A percentile compares a stretch with the other conserved stretches of the same genome.
phyloP scores from a whole-genome alignment of 2,888 invertebrate species.

The Sinodicranocentrus sp. region DNA sequence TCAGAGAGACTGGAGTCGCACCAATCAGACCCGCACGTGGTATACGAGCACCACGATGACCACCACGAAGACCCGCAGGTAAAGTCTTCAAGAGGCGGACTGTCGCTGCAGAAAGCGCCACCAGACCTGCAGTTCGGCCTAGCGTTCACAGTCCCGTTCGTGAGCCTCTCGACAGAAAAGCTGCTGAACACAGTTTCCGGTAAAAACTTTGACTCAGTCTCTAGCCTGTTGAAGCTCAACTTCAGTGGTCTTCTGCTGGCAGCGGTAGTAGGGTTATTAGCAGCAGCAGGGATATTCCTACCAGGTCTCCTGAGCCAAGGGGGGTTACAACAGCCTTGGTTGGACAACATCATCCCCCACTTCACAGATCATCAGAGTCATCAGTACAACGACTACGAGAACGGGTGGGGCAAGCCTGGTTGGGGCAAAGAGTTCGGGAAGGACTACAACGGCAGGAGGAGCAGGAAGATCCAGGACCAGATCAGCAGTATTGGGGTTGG shows the following conservation, averaged over 20 bases:
- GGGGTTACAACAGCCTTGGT: background rate
- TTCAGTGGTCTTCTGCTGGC: conserved; percentile 72
- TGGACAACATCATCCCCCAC: conserved; percentile 7
- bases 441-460: background rate
- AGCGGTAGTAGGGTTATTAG: conserved; percentile 71
- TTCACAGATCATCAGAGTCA: background rate
- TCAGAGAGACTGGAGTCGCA: background rate
- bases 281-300: conserved; percentile 52
- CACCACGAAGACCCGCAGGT: background rate
- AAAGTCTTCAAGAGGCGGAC: conserved; percentile 13
- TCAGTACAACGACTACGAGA: conserved; percentile 28
- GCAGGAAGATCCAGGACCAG: background rate
- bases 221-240: conserved; percentile 72
- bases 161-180: conserved; percentile 72
- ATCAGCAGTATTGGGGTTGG: background rate
- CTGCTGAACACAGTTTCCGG: conserved; percentile 63
- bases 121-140: conserved; percentile 75
- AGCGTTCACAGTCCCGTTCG: conserved; percentile 74
- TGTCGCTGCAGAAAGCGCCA: conserved; percentile 68
- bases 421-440: too few species aligned
- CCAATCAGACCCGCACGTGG: too few species aligned
- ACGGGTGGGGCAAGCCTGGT: background rate
- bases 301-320: conserved; percentile 27
- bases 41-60: background rate
- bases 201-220: conserved; percentile 37